Evolutionary conservation across 2,888 invertebrate genomes (phyloP), one percentile per base, ranked within the genome.

Genomic region (Phlogophora meticulosa): DNA sequence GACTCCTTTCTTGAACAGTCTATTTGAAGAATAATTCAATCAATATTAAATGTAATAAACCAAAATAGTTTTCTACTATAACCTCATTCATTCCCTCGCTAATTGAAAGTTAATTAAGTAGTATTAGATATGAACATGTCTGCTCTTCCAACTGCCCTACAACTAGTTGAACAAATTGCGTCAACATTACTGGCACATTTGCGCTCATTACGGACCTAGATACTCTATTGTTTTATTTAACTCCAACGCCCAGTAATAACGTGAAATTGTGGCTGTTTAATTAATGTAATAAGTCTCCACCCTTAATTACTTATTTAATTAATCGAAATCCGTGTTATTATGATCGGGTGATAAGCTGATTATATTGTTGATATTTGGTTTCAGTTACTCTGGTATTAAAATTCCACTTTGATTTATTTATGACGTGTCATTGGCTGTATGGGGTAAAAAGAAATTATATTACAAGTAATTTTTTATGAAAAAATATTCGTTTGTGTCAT

Each of bases 181-280:
- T 36, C 55, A 72, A 67, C 69, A 70, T 81, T 77, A 81, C 80
- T 60, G 75, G 71, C 72, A 78, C 59, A 73, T 74, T 80, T 80
- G 56, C 61, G 60, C 52, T 60, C 72, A 75, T 81, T 78, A 68
- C 49, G 34, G 48, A 20, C 36, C 53, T 48, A 65, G 32, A 73
- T 51, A 46, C 58, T 56, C 48, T 58, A 69, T 72, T 71, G 72
- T 78, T 73, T 72, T 73, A 81, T 78, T 81, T 71, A 62, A 56
- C 60, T 55, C 49, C 68, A 61, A 60, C 71, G 36, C 56, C 59
- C 67, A 61, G 61, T 71, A 81, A 72, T 62, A 62, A 69, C 49
- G 63, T 72, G 72, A 48, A 78, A 77, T 64, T 65, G 60, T 56
- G 51, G 66, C 32, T 49, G 52, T 36, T 70, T 77, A 72, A 80